Evolutionary conservation across 2,888 invertebrate species (phyloP), one percentile per base, ranked within the genome.

Genomic region (Netelia virgata): DNA sequence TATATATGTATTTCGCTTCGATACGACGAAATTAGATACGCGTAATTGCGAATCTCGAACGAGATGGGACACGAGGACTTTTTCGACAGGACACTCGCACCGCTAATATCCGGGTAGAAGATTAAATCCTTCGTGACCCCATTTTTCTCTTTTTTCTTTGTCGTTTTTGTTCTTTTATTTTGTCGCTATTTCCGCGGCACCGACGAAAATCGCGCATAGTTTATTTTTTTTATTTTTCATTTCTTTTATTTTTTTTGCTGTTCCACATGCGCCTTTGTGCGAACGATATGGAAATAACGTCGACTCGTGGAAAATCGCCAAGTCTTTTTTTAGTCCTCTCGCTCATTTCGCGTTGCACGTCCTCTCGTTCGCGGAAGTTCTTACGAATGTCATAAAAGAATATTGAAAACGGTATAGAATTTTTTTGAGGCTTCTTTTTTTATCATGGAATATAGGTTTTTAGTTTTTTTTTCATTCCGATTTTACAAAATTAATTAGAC

Each of bases 111-210:
- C 76, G 57, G 8, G 23, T 47, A 61, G 77, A 69, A 61, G 36
- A 77, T 77, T 61, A 69, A 69, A 77, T 77, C 61, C 14, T 50
- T 59, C 50, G 14, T 41, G 14, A 63, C 36, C 28, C 5, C 0
- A 10, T 1, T 11, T 23, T 59, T 23, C 0, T 16, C n/a, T 53
- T 53, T n/a, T 53, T 53, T 53, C n/a, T 23, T 23, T 6, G 3
- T 14, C 16, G 3, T 14, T 50, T 53, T 28, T 28, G 47, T 43
- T 8, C 1, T 8, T 43, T 66, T 55, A n/a, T 66, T 76, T 55
- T 18, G 8, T 16, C 36, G 50, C 23, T 16, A 53, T 63, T 70
- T 28, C 50, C 47, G 41, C 11, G 14, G 20, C 16, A 9, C n/a
- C 9, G 57, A 63, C 36, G n/a, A n/a, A 63, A 28, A 36, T 8